Evolutionary conservation across 1,140 invertebrate genomes (phyloP).

Genomic region (Matsumurasca onukii): DNA sequence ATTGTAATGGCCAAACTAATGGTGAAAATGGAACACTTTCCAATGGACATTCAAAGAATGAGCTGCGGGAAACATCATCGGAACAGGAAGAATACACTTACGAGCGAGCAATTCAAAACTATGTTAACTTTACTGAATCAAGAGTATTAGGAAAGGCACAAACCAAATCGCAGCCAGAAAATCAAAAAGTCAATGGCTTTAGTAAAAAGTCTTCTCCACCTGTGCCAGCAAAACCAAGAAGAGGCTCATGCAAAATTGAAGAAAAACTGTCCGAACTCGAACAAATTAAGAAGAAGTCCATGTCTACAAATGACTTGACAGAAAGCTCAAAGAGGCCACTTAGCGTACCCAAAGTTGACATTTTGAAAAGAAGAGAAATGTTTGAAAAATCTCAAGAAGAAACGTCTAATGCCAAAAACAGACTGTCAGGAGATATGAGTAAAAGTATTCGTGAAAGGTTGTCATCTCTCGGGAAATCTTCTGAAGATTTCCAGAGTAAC

Average conservation of each 20-base stretch:
- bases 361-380: conserved; percentile 76
- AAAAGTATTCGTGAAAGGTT: conserved; percentile 71
- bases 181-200: conserved; percentile 49
- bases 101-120: conserved; percentile 81
- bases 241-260: conserved; percentile 44
- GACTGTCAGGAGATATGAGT: conserved; percentile 54
- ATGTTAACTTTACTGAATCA: conserved; percentile 66
- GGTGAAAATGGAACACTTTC: conserved; percentile 25
- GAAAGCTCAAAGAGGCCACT: conserved; percentile 52
- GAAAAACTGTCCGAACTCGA: conserved; percentile 54
- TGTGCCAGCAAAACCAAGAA: conserved; percentile 35
- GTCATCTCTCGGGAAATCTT: conserved; percentile 60
- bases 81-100: conserved; percentile 79
- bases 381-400: conserved; percentile 60
- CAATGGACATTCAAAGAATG: conserved; percentile 32
- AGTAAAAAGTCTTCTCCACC: conserved; percentile 40
- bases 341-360: conserved; percentile 73
- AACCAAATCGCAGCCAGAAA: conserved; percentile 49
- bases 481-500: conserved; percentile 46
- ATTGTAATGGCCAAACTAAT: neutral
- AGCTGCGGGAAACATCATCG: conserved; percentile 60
- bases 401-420: conserved; percentile 32
- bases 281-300: conserved; percentile 42
- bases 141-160: conserved; percentile 40
- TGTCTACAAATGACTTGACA: conserved; percentile 30